Base-by-base conservation (phyloP, 1,140 invertebrate species). In the Drosophila insularis region DNA sequence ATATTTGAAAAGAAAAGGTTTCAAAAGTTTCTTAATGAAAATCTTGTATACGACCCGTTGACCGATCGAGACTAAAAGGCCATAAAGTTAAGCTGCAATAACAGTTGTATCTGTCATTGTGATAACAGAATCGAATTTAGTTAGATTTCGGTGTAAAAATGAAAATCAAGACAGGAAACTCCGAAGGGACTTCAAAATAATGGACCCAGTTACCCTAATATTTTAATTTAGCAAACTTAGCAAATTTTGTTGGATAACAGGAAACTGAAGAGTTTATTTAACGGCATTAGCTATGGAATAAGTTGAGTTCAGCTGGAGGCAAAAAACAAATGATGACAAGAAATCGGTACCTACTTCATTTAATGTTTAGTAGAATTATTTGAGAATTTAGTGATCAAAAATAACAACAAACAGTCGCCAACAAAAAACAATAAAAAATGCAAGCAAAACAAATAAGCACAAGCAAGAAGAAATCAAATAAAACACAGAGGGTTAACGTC, bases 381-480 rank as follows among this genome's bases (percentile, higher is more conserved):
- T 64, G 56, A 59, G 53, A 58, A 67, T 80, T 66, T 50, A 59
- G 21, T 32, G 35, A 72, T 50, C 17, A 19, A 50, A 50, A 50
- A 61, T 31, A 35, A 58, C 17, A 21, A 35, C 21, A 53, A 32
- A 54, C 40, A 61, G 27, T 37, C 58, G 40, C 50, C 50, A 64
- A 11, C 32, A 35, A 35, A 35, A 35, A 8, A 35, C 27, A 27
- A 27, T 27, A 27, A 27, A 76, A 56, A 70, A 53, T 82, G 82
- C 82, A 81, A 67, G 79, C 60, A 71, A 79, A 87, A 86, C 58
- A 86, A 86, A 79, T 61, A 87, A 67, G 43, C 17, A 11, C 43
- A 62, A 46, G 21, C 35, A 37, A 37, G 37, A 32, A 71, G 59
- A 56, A 65, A 61, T 50, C 43, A 10, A 19, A 62, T 63, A 62